Evolutionary conservation across 2,113 vertebrate species (phyloP).

Genomic region (Alligator mississippiensis): DNA sequence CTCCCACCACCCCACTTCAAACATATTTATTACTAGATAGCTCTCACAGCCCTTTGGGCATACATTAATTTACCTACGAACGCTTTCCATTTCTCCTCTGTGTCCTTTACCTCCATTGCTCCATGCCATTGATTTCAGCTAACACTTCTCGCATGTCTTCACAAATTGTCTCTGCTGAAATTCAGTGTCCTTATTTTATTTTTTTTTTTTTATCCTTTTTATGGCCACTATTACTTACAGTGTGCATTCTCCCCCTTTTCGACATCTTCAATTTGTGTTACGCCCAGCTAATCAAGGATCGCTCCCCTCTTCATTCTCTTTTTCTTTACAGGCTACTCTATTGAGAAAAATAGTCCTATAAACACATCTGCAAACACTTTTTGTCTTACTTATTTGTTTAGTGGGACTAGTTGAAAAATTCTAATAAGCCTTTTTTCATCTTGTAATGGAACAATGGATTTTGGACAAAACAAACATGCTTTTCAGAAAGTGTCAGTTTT

Average conservation of each 20-base stretch:
- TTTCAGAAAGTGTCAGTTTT: not conserved
- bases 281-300: constrained; percentile 33
- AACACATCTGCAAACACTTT: not conserved
- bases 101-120: constrained; percentile 58
- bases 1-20: not conserved
- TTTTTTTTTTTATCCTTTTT: constrained; percentile 24
- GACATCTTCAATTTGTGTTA: constrained; percentile 24
- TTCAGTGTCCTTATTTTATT: constrained; percentile 6
- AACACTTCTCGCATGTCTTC: constrained; percentile 46
- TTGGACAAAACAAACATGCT: not conserved
- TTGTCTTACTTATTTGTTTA: not conserved
- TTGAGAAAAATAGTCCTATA: not conserved
- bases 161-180: constrained; percentile 53
- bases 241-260: not conserved
- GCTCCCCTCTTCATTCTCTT: not conserved
- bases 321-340: not conserved
- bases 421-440: not conserved
- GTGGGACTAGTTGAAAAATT: not conserved
- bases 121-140: constrained; percentile 57
- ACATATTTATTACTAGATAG: constrained; percentile 47
- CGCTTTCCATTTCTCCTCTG: constrained; percentile 18
- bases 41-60: constrained; percentile 35
- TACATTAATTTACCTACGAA: constrained; percentile 58
- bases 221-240: constrained; percentile 7
- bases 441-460: not conserved